Evolutionary conservation across 2,888 invertebrate species (phyloP).

Genomic region (Panzeria rudis): DNA sequence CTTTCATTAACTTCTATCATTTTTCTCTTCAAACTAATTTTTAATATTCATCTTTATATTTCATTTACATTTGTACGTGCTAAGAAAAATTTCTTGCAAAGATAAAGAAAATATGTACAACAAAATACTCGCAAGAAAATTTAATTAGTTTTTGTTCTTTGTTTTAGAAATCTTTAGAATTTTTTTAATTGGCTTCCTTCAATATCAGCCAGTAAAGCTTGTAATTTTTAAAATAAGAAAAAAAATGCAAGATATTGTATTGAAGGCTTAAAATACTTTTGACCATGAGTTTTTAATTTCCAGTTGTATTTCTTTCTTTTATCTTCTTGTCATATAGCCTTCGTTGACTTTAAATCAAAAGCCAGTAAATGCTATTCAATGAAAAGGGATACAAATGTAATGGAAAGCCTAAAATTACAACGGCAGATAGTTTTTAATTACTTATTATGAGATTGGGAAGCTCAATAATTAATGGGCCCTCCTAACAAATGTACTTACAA

Average conservation of each 20-base stretch:
- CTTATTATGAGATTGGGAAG: no score
- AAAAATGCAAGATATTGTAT: background rate
- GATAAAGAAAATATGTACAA: background rate
- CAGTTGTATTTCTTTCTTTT: background rate
- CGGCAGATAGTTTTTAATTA: no score
- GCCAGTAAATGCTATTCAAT: no score
- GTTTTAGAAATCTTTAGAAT: background rate
- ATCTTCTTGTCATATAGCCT: background rate
- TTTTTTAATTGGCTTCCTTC: conserved; percentile 29
- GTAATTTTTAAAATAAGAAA: background rate
- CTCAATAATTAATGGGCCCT: no score
- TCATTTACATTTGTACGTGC: background rate
- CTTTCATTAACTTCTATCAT: no score
- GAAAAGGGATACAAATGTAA: no score
- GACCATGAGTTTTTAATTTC: conserved; percentile 1
- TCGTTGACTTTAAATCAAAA: no score
- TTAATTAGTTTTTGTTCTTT: conserved; percentile 27
- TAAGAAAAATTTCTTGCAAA: background rate
- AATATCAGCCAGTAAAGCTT: background rate
- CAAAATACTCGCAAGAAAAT: background rate
- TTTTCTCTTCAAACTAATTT: background rate
- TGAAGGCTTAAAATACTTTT: conserved; percentile 8
- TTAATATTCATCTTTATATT: background rate
- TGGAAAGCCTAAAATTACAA: no score
- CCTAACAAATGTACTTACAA: no score